Evolutionary conservation across 2,113 vertebrate species (phyloP), one percentile per base, ranked within the genome.

Genomic region (Indicator indicator): DNA sequence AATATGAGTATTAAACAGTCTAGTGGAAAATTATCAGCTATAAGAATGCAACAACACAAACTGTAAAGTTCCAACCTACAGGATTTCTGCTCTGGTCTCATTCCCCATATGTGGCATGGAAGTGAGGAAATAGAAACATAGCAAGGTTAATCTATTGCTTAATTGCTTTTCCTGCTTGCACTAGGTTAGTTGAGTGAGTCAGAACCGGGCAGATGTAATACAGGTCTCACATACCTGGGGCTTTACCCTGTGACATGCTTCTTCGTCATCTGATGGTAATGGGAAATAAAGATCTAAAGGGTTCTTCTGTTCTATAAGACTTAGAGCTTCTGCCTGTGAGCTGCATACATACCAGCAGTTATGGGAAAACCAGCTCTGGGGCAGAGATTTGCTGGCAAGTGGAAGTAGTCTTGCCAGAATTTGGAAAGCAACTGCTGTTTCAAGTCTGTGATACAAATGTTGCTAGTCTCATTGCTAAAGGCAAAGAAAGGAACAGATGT

Each of bases 181-280:
- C 4, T 68, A 32, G 11, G 10, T 46, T 89, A 56, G 17, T 77
- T 81, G 59, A 44, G 54, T 24, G 68, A 69, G 11, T 71, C 44
- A 60, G 23, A 89, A 40, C 44, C 28, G 33, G 7, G 26, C 21
- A 56, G 50, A 54, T 33, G 9, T 55, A 38, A 36, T n/a, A 50
- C 15, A 64, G 16, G 13, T 78, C 10, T 50, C 5, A 3, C 6
- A 10, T 46, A 87, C 10, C 6, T 84, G 42, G 2, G 6, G 1
- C 18, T 89, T 81, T 67, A 68, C 11, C 4, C 14, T 42, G 8
- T 54, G 46, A 50, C 3, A 5, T 33, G 17, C 19, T 36, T 18
- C 42, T 36, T 7, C 0, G 0, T n/a, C 68, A 28, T 20, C 16
- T 82, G 58, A 50, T 40, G 21, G 30, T 60, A 67, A n/a, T 38